Base-by-base conservation (phyloP, 2,888 invertebrate species). In the Leptinotarsa rubiginosa region DNA sequence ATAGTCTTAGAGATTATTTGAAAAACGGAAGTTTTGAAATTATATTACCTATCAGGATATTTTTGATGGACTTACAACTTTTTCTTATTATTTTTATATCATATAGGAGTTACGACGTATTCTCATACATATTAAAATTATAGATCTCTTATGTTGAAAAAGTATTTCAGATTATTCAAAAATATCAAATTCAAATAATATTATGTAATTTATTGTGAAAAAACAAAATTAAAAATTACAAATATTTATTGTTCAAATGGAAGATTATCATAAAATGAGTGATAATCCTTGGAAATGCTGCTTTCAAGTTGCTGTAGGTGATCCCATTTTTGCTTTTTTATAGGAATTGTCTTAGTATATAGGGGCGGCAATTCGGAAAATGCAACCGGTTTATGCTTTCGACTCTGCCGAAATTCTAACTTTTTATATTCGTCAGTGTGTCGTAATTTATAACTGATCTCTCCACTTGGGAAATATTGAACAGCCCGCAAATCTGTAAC, bases 351-450 rank as follows among this genome's bases (percentile, higher is more conserved):
- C 16, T 64, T 64, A 1, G 59, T 59, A 20, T 59, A 59, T 59
- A n/a, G 18, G 59, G 59, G 59, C 41, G 25, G 64, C 64, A 64
- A 20, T 64, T 64, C 41, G 64, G 64, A 25, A 64, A 64, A 41
- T 15, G 64, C 20, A 64, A 64, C 18, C 41, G 22, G 22, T 41
- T 64, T 64, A 18, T 64, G 64, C 22, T 25, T 64, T 64, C 22
- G 25, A 41, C 16, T 25, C 64, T 64, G 64, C 22, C 64, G 41
- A 22, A 64, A 64, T 64, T 64, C 13, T 47, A 69, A 64, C 64
- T 31, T 52, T 50, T 72, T 64, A 64, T 65, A 70, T 59, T 74
- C 67, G 47, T 68, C 70, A 67, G 71, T 41, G 47, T 74, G 67
- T 59, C 71, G 50, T 66, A 54, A 52, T 59, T 74, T 74, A 50